phyloP scores from a whole-genome alignment of 2,888 invertebrate genomes.

The Lomographa bimaculata region DNA sequence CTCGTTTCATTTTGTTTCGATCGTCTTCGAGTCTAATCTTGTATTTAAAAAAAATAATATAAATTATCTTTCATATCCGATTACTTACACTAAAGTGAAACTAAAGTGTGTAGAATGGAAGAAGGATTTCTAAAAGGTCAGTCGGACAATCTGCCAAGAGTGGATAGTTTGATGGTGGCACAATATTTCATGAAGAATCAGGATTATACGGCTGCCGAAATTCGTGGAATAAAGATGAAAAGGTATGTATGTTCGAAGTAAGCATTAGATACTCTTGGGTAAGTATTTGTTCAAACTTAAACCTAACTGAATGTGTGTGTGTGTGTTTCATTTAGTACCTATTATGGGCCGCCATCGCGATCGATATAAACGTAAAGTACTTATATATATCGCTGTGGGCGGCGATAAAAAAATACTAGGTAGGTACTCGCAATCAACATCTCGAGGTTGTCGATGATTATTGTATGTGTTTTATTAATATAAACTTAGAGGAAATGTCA shows the following conservation, averaged over 20 bases:
- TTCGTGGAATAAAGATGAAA: neutral
- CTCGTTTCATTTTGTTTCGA: conserved; percentile 2
- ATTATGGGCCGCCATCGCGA: too few species aligned
- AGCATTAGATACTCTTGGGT: neutral
- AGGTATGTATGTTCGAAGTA: conserved; percentile 2
- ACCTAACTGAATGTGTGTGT: neutral
- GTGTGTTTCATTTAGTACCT: too few species aligned
- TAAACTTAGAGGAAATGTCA: too few species aligned
- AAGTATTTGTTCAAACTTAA: neutral
- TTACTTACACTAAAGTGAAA: conserved; percentile 3
- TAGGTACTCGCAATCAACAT: too few species aligned
- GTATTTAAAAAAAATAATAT: conserved; percentile 1
- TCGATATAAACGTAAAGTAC: too few species aligned
- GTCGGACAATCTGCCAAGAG: conserved; percentile 6
- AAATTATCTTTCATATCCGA: conserved; percentile 2
- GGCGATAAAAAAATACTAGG: too few species aligned
- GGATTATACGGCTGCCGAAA: conserved; percentile 2
- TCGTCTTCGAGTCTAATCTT: neutral
- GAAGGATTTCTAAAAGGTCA: conserved; percentile 5
- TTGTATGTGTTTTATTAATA: too few species aligned
- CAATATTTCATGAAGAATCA: neutral
- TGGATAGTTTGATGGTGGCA: conserved; percentile 7
- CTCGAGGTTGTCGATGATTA: too few species aligned
- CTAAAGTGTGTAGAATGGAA: conserved; percentile 6
- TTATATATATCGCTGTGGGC: too few species aligned